Percentiles rank a stretch among this genome's conserved stretches.
Evolutionary conservation across 2,888 invertebrate genomes (phyloP).

Genomic region (Brachyopa scutellaris): DNA sequence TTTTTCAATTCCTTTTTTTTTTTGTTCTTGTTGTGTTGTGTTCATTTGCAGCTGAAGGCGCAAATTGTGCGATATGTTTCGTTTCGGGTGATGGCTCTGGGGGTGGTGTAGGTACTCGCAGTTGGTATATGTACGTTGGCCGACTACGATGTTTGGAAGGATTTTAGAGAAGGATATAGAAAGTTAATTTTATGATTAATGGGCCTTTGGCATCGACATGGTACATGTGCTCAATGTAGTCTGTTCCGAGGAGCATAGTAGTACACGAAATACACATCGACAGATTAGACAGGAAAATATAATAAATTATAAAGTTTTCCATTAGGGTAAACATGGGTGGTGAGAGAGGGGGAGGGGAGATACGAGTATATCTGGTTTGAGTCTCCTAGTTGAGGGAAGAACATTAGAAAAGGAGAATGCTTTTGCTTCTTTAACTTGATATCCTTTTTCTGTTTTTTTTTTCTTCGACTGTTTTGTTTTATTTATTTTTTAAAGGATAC

Average conservation of each 20-base stretch:
- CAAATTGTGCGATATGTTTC: slow-evolving; percentile 57
- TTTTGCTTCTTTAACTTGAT: slow-evolving; percentile 17
- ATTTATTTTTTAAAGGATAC: slow-evolving; percentile 9
- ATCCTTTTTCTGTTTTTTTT: slow-evolving; percentile 35
- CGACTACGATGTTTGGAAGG: slow-evolving; percentile 40
- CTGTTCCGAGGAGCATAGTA: slow-evolving; percentile 17
- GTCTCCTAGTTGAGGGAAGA: slow-evolving; percentile 40
- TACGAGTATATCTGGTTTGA: neutral
- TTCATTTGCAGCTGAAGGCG: slow-evolving; percentile 70
- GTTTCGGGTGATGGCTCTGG: too few species aligned
- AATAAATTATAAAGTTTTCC: slow-evolving; percentile 73
- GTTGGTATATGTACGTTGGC: too few species aligned
- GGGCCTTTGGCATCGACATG: slow-evolving; percentile 71
- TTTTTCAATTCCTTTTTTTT: slow-evolving; percentile 16
- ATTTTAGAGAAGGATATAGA: slow-evolving; percentile 66
- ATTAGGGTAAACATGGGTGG: slow-evolving; percentile 48
- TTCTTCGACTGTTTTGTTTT: slow-evolving; percentile 8
- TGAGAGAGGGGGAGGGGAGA: neutral
- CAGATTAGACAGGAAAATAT: slow-evolving; percentile 71
- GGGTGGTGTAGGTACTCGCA: neutral
- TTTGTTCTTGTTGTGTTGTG: slow-evolving; percentile 44
- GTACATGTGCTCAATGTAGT: slow-evolving; percentile 70
- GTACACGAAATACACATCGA: slow-evolving; percentile 57
- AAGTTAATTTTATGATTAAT: slow-evolving; percentile 74
- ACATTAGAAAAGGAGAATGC: slow-evolving; percentile 49